Conservation (phyloP, 2,113 vertebrate genomes). For the Cyphotilapia sp. region DNA sequence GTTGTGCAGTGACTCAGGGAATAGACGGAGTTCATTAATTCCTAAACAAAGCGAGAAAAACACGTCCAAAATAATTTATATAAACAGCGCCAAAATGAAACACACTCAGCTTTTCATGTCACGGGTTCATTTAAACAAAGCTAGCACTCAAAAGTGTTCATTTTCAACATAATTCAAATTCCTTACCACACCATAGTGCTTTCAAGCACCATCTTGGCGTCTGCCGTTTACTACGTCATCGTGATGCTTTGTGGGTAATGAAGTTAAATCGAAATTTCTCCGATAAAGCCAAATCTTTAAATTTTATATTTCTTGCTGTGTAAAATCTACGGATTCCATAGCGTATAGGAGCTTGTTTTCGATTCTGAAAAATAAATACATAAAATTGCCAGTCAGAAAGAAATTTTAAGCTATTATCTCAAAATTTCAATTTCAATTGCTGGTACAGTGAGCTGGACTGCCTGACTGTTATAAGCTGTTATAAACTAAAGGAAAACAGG, state of each 20-base stretch:
- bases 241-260: conserved; percentile 47
- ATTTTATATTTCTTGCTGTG: background rate
- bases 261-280: background rate
- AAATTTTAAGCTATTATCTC: background rate
- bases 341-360: background rate
- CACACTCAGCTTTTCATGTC: rapidly evolving
- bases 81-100: background rate
- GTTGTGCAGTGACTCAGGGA: conserved; percentile 44
- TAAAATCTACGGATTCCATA: background rate
- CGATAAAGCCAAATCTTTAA: background rate
- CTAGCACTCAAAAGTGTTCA: background rate
- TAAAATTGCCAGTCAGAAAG: background rate
- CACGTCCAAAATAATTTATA: rapidly evolving
- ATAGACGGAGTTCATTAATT: background rate
- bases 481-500: background rate
- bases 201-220: conserved; percentile 82
- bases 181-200: conserved; percentile 92
- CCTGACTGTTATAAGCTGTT: background rate
- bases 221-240: conserved; percentile 8
- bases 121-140: too few species aligned
- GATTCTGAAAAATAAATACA: background rate
- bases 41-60: background rate
- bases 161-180: background rate
- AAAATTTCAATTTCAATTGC: background rate
- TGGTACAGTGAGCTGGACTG: background rate